phyloP scores from a whole-genome alignment of 2,113 vertebrate genomes.

The Percopsis transmontana region DNA sequence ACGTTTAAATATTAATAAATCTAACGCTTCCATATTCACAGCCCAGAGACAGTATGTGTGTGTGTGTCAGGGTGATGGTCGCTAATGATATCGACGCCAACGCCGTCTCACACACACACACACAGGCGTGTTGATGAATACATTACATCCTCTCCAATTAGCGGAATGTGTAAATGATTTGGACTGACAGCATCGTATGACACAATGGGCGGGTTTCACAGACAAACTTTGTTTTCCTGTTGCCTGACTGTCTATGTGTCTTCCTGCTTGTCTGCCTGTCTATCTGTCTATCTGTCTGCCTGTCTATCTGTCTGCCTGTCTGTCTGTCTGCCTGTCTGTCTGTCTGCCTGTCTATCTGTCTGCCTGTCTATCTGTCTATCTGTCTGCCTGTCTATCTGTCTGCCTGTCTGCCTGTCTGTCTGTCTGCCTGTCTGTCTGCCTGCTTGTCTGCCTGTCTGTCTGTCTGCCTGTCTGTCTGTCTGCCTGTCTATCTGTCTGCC shows the following conservation, averaged over 20 bases:
- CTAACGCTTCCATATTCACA: constrained; percentile 51
- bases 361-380: not conserved
- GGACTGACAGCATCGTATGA: constrained; percentile 23
- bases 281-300: not conserved
- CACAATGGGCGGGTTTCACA: not conserved
- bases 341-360: not conserved
- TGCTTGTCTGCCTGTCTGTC: not conserved
- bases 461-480: not conserved
- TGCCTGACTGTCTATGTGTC: not conserved
- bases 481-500: not conserved
- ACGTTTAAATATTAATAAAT: constrained; percentile 59
- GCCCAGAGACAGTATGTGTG: not conserved
- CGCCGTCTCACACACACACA: constrained; percentile 13
- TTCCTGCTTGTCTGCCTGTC: not conserved
- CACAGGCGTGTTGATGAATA: constrained; percentile 31
- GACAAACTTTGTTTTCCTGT: not conserved
- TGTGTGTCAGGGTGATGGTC: constrained; percentile 20
- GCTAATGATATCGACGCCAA: constrained; percentile 46
- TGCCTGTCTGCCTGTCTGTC: not conserved
- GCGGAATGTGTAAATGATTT: constrained; percentile 34
- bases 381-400: not conserved
- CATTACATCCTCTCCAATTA: constrained; percentile 52
- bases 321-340: not conserved
- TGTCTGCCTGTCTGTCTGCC: not conserved
- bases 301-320: not conserved